Percentiles rank a stretch among this genome's conserved stretches.
phyloP scores from a whole-genome alignment of 2,113 vertebrate genomes.

The Rhagologus leucostigma region DNA sequence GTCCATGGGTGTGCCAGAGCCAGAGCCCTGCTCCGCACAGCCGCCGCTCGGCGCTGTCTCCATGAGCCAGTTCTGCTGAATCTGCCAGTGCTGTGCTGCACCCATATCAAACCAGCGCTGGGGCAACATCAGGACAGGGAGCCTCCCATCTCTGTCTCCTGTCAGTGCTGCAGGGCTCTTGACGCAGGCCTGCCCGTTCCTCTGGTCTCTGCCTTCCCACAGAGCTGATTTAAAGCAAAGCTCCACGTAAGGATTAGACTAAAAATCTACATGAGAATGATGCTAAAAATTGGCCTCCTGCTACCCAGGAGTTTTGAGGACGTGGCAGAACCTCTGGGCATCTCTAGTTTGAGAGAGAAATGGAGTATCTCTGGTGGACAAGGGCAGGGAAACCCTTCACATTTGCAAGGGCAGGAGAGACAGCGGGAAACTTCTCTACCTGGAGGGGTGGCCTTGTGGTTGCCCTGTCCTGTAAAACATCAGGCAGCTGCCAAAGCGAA shows the following conservation, averaged over 20 bases:
- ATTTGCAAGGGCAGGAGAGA: neutral
- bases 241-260: neutral
- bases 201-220: neutral
- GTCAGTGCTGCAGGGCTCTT: neutral
- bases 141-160: neutral
- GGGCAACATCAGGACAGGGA: neutral
- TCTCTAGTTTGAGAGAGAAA: neutral
- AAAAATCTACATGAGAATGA: neutral
- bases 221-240: neutral
- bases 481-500: neutral
- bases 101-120: neutral
- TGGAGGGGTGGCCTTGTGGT: neutral
- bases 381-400: neutral
- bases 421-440: neutral
- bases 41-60: accelerated
- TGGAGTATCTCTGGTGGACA: neutral
- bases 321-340: neutral
- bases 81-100: accelerated
- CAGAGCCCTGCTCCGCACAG: neutral
- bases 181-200: accelerated
- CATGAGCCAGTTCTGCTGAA: neutral
- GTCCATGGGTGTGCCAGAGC: neutral
- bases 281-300: neutral
- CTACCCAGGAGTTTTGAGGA: neutral
- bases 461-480: neutral